Evolutionary conservation across 2,888 invertebrate genomes (phyloP), one percentile per base, ranked within the genome.

Genomic region (Drosophila kuntzei): DNA sequence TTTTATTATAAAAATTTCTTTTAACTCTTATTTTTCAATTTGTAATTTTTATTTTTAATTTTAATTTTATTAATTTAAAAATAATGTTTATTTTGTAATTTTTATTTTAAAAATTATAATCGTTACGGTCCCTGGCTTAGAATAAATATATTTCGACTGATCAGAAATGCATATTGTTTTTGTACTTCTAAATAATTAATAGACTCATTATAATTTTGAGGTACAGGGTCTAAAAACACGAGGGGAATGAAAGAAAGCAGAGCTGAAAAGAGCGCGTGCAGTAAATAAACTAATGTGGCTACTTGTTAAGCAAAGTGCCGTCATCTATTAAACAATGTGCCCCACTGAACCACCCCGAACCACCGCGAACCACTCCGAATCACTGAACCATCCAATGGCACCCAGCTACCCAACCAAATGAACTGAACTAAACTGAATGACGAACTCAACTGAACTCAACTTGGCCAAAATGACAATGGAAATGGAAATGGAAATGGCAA

Each of bases 281-380:
- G 84, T 88, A 83, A 84, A 80, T 88, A 88, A 84, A 85, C 85
- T 88, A 85, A 85, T 88, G 89, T 69, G 85, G 70, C 89, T 79
- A 76, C 85, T 85, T 85, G 85, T 88, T 85, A 88, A 88, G 87
- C 85, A 88, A 85, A 85, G 89, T 85, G 84, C 84, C 89, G 71
- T 83, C 84, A 85, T 85, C 89, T 85, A 85, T 85, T 85, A 88
- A 83, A 83, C 84, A 85, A 83, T 85, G 74, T 73, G 69, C 47
- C 20, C 51, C 25, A n/a, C 25, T 9, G 8, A 9, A 27, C n/a
- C 12, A 22, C 6, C n/a, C 12, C 1, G 8, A 22, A 18, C 25
- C n/a, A 29, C 34, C 1, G 14, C 14, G 12, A 25, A 14, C 7
- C 22, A 44, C 25, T 3, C 25, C 27, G 27, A 27, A 27, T 8